Percentiles rank a stretch among this genome's conserved stretches.
These are phyloP conservation scores for Galleria mellonella DNA, from an alignment of 1,140 invertebrate species.

Conservation along the genomic window DNA sequence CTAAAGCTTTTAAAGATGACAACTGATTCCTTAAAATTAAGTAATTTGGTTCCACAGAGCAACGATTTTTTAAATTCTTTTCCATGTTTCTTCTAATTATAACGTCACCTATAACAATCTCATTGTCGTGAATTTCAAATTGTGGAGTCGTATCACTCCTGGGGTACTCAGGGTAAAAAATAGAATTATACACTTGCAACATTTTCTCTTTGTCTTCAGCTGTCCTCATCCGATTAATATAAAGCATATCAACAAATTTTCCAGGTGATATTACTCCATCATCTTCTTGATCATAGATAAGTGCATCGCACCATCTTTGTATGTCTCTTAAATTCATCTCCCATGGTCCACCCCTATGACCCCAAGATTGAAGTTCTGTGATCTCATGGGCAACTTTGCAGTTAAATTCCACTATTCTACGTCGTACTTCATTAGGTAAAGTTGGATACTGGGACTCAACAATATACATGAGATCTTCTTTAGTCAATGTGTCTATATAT, in stretches of 20 bases:
- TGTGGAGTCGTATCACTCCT: constrained; percentile 63
- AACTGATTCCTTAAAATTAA: constrained; percentile 81
- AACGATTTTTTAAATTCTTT: constrained; percentile 52
- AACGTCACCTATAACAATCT: constrained; percentile 78
- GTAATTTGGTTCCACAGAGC: constrained; percentile 63
- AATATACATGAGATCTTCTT: constrained; percentile 84
- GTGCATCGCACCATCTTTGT: constrained; percentile 91
- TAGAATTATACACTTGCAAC: constrained; percentile 74
- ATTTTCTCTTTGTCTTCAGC: constrained; percentile 81
- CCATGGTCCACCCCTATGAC: constrained; percentile 89
- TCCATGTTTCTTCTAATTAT: constrained; percentile 61
- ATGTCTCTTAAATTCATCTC: constrained; percentile 98
- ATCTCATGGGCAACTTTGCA: constrained; percentile 79
- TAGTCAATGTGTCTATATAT: constrained; percentile 87
- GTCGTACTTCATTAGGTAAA: constrained; percentile 75
- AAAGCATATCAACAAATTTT: constrained; percentile 84
- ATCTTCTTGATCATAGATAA: constrained; percentile 40
- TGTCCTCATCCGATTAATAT: constrained; percentile 87
- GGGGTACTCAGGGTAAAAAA: constrained; percentile 75
- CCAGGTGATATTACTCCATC: constrained; percentile 72
- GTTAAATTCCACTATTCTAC: constrained; percentile 89
- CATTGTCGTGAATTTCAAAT: constrained; percentile 70
- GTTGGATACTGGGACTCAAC: constrained; percentile 74
- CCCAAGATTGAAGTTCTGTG: constrained; percentile 79
- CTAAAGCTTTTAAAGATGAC: constrained; percentile 81